Evolutionary conservation across 2,113 vertebrate genomes (phyloP).

Genomic region (Climacteris rufus): DNA sequence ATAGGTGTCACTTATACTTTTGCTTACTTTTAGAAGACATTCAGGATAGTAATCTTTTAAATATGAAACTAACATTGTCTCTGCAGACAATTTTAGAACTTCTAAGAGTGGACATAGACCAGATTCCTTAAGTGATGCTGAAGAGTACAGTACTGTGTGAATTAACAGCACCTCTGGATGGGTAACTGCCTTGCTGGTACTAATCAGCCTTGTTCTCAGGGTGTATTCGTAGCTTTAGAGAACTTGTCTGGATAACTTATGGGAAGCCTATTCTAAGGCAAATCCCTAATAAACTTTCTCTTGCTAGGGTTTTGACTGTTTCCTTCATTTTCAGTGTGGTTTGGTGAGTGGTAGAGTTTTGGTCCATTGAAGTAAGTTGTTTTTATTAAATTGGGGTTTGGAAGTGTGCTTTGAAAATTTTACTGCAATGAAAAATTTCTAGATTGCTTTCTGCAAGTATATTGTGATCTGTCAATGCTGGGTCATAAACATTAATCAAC

Average conservation of each 20-base stretch:
- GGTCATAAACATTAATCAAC: not conserved
- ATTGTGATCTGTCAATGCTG: not conserved
- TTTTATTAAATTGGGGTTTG: not conserved
- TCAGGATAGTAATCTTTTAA: not conserved
- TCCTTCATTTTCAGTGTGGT: not conserved
- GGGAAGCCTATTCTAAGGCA: not conserved
- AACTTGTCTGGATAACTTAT: not conserved
- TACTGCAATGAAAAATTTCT: not conserved
- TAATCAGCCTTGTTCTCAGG: not conserved
- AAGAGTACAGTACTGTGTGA: fast-evolving
- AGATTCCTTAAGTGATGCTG: not conserved
- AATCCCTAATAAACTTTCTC: not conserved
- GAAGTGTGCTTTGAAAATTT: not conserved
- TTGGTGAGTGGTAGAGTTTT: not conserved
- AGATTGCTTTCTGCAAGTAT: not conserved
- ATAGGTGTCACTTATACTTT: not conserved
- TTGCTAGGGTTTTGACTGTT: not conserved
- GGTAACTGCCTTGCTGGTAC: not conserved
- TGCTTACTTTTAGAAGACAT: not conserved
- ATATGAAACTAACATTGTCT: not conserved
- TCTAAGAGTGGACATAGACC: not conserved
- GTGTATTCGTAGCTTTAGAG: not conserved
- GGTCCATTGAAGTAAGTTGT: not conserved
- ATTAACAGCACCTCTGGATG: not conserved
- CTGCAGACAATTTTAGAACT: not conserved